A percentile compares a stretch with the other conserved stretches of the same genome.
Evolutionary conservation across 2,113 vertebrate genomes (phyloP).

Genomic region (Hippolais icterina): DNA sequence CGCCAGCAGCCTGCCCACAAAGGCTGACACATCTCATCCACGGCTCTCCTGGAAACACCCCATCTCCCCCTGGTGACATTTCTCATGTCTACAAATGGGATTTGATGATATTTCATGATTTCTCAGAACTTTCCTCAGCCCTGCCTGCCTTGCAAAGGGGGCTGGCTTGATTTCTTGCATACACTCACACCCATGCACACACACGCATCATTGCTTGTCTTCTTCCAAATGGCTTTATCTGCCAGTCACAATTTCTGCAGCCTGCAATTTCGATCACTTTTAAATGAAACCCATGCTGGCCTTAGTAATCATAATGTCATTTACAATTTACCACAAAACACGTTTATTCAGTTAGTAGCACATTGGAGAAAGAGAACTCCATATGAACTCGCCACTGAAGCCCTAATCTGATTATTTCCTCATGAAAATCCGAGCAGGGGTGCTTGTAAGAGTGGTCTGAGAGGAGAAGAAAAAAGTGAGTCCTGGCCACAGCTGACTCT

Average conservation of each 20-base stretch:
- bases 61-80: background rate
- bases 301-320: slow-evolving; percentile 86
- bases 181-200: background rate
- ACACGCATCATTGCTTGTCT: background rate
- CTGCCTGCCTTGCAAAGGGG: background rate
- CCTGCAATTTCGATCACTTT: slow-evolving; percentile 81
- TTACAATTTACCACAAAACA: slow-evolving; percentile 86
- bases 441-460: slow-evolving; percentile 78
- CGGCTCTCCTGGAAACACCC: background rate
- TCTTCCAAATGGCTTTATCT: slow-evolving; percentile 70
- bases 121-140: background rate
- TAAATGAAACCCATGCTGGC: slow-evolving; percentile 85
- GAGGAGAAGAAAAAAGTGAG: slow-evolving; percentile 59
- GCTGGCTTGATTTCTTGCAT: background rate
- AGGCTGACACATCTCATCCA: background rate
- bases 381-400: slow-evolving; percentile 82
- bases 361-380: slow-evolving; percentile 83
- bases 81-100: background rate
- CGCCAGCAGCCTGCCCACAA: background rate
- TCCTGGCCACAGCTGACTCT: slow-evolving; percentile 80
- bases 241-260: slow-evolving; percentile 80
- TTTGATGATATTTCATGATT: background rate
- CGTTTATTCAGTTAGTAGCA: slow-evolving; percentile 85
- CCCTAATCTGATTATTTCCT: slow-evolving; percentile 88
- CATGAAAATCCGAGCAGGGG: slow-evolving; percentile 86